A percentile compares a stretch with the other conserved stretches of the same genome.
Conservation (phyloP, 2,113 vertebrate genomes). For the Mustela lutreola region DNA sequence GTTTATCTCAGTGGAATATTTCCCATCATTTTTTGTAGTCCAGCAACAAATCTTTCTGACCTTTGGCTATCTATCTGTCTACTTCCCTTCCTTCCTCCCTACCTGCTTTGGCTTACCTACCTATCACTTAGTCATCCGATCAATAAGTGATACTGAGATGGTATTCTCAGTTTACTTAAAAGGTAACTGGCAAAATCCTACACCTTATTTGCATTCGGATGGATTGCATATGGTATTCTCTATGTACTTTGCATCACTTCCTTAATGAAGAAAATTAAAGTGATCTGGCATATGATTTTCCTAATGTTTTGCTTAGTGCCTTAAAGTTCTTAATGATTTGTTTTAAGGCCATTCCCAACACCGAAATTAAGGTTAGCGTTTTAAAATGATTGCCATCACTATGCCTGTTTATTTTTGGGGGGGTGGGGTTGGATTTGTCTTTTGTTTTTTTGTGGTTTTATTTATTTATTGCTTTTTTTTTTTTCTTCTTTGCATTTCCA, state of each 20-base stretch:
- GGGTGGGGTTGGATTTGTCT: no score
- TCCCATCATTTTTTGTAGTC: background rate
- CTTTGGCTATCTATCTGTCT: background rate
- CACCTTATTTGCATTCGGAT: background rate
- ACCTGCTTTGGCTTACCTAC: background rate
- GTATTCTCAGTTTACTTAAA: background rate
- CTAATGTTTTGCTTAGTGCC: conserved; percentile 8
- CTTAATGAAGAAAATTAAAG: conserved; percentile 53
- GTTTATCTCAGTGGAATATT: background rate
- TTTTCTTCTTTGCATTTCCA: background rate
- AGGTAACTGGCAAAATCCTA: background rate
- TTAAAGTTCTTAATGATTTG: conserved; percentile 39
- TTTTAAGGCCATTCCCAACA: conserved; percentile 14
- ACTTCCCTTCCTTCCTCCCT: background rate
- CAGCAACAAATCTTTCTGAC: background rate
- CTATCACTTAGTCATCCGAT: background rate
- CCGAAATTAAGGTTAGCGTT: conserved; percentile 42
- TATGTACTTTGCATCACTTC: background rate
- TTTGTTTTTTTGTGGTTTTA: no score
- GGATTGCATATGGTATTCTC: background rate
- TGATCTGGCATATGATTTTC: background rate
- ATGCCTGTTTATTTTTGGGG: background rate
- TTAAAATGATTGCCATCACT: background rate
- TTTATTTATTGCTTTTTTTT: background rate
- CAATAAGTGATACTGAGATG: background rate